Evolutionary conservation across 53 echinoderm and acorn worm species (phyloP).

Genomic region (Actinopyga echinites): DNA sequence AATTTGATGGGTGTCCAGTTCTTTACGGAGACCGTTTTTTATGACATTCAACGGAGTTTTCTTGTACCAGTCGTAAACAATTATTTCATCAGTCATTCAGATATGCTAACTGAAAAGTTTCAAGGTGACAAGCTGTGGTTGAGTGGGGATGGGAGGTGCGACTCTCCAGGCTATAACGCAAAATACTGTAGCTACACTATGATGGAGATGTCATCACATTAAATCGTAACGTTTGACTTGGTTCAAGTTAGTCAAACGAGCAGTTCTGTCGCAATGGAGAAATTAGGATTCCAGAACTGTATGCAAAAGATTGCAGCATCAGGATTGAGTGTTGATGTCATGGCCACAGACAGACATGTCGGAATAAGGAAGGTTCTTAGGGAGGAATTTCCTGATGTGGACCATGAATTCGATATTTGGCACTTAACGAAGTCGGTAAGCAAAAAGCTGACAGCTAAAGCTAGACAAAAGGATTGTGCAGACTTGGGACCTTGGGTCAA

Average conservation of each 20-base stretch:
- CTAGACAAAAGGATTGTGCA: constrained; percentile 3
- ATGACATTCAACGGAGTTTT: constrained; percentile 8
- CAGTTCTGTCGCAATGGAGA: constrained; percentile 39
- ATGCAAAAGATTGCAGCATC: neutral
- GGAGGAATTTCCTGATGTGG: constrained; percentile 6
- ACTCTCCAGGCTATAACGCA: constrained; percentile 49
- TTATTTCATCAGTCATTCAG: neutral
- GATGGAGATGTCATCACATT: constrained; percentile 24
- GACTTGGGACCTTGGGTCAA: constrained; percentile 39
- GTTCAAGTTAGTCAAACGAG: constrained; percentile 45
- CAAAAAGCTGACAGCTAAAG: constrained; percentile 31
- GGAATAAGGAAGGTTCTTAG: constrained; percentile 12
- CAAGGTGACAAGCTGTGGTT: neutral
- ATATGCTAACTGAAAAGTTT: neutral
- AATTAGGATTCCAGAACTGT: constrained; percentile 8
- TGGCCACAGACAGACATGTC: constrained; percentile 49
- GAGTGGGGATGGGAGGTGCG: constrained; percentile 50
- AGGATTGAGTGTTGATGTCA: neutral
- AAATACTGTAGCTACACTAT: constrained; percentile 49
- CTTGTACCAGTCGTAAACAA: constrained; percentile 27
- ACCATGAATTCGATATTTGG: constrained; percentile 37
- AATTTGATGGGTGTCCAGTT: constrained; percentile 9
- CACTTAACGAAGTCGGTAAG: constrained; percentile 35
- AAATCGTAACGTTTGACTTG: constrained; percentile 33
- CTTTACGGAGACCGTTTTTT: constrained; percentile 5